Conservation (phyloP, 2,888 invertebrate genomes). For the Spodoptera exigua region DNA sequence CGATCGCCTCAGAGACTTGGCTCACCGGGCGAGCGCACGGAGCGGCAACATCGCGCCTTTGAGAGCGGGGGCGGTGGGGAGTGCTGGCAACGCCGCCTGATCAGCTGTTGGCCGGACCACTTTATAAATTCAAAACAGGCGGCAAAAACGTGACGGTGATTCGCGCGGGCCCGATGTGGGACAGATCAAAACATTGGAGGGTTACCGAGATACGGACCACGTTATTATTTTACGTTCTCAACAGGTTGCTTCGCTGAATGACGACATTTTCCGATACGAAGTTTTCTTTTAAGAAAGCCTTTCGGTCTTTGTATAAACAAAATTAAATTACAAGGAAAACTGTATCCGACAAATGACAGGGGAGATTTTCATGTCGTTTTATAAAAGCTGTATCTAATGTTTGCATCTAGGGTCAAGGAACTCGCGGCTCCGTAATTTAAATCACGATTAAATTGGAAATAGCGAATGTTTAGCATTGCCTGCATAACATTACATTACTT, state of each 20-base stretch:
- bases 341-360: slow-evolving; percentile 6
- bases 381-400: slow-evolving; percentile 10
- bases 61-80: slow-evolving; percentile 60
- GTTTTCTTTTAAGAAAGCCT: slow-evolving; percentile 30
- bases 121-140: slow-evolving; percentile 85
- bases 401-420: slow-evolving; percentile 33
- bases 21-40: slow-evolving; percentile 65
- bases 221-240: slow-evolving; percentile 59
- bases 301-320: slow-evolving; percentile 12
- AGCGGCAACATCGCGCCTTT: slow-evolving; percentile 75
- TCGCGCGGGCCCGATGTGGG: slow-evolving; percentile 68
- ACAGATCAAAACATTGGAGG: slow-evolving; percentile 65
- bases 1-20: slow-evolving; percentile 78
- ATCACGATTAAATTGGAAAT: slow-evolving; percentile 48
- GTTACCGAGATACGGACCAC: slow-evolving; percentile 50
- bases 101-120: slow-evolving; percentile 83
- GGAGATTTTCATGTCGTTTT: slow-evolving; percentile 5
- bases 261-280: slow-evolving; percentile 41
- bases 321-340: slow-evolving; percentile 13
- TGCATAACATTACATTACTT: slow-evolving; percentile 45
- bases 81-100: slow-evolving; percentile 76
- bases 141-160: slow-evolving; percentile 76
- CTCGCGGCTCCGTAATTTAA: slow-evolving; percentile 29
- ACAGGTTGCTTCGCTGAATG: slow-evolving; percentile 50
- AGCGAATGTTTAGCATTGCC: slow-evolving; percentile 46